Percentiles rank a stretch among this genome's conserved stretches.
These are phyloP conservation scores for Acanthisitta chloris DNA, from an alignment of 2,113 vertebrate species.

Conservation along the genomic window DNA sequence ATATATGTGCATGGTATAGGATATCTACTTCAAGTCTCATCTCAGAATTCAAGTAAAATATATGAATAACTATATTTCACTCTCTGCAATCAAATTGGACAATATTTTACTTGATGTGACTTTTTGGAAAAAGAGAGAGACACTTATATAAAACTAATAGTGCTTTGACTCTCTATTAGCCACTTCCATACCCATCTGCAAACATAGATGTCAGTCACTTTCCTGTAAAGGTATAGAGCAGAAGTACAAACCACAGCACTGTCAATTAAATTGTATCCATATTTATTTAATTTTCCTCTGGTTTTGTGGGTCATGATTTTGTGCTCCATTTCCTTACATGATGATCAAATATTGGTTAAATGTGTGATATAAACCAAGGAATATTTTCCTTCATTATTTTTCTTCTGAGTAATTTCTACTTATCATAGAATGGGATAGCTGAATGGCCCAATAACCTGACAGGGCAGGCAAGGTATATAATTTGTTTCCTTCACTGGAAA, in stretches of 20 bases:
- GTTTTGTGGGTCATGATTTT: neutral
- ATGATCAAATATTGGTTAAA: neutral
- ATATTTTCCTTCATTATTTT: neutral
- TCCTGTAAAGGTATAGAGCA: neutral
- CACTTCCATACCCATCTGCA: neutral
- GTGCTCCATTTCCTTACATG: neutral
- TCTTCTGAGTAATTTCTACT: neutral
- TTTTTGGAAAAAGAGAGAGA: neutral
- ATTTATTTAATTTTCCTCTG: neutral
- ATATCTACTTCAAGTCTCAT: neutral
- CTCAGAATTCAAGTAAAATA: neutral
- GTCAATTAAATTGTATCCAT: neutral
- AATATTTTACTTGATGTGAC: neutral
- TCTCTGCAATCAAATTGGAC: neutral
- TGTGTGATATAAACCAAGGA: neutral
- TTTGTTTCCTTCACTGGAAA: neutral
- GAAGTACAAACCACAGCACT: neutral
- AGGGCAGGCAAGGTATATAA: neutral
- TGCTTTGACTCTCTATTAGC: neutral
- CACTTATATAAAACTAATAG: neutral
- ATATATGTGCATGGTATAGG: neutral
- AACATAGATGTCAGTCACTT: fast-evolving
- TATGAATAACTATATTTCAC: neutral
- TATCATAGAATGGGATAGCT: neutral
- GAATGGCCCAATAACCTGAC: neutral